Conservation (phyloP, 2,888 invertebrate genomes). For the Empis livida region DNA sequence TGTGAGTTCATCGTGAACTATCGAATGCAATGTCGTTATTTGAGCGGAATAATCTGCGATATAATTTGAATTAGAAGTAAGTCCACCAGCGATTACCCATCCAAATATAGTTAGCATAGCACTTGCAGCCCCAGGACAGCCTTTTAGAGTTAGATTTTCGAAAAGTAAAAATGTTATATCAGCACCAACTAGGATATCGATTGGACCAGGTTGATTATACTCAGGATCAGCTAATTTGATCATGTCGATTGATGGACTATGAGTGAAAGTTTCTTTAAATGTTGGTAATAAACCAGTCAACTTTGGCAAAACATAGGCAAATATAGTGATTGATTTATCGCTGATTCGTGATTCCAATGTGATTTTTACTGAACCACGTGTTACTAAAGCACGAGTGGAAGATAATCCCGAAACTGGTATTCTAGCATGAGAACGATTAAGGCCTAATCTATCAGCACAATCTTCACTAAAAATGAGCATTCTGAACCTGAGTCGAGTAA, state of each 20-base stretch:
- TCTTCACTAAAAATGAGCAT: too few species aligned
- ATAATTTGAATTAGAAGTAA: too few species aligned
- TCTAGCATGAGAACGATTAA: too few species aligned
- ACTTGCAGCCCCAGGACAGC: neutral
- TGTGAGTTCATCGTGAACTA: conserved; percentile 5
- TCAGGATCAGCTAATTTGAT: conserved; percentile 9
- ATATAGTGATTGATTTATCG: neutral
- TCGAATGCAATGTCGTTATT: conserved; percentile 1
- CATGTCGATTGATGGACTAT: too few species aligned
- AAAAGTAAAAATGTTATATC: conserved; percentile 8
- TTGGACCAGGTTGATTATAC: conserved; percentile 8
- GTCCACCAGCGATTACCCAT: too few species aligned
- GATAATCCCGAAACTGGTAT: too few species aligned
- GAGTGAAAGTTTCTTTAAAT: too few species aligned
- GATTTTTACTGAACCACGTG: neutral
- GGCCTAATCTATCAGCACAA: too few species aligned
- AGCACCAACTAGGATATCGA: conserved; percentile 10
- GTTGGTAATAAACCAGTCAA: conserved; percentile 1
- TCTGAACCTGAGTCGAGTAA: neutral
- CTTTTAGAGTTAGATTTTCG: conserved; percentile 4
- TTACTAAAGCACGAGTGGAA: too few species aligned
- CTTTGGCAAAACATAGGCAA: conserved; percentile 1
- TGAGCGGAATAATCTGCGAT: neutral
- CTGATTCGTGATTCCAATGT: neutral
- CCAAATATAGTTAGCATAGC: conserved; percentile 5